Evolutionary conservation across 1,140 invertebrate species (phyloP), one percentile per base, ranked within the genome.

Genomic region (Microplitis mediator): DNA sequence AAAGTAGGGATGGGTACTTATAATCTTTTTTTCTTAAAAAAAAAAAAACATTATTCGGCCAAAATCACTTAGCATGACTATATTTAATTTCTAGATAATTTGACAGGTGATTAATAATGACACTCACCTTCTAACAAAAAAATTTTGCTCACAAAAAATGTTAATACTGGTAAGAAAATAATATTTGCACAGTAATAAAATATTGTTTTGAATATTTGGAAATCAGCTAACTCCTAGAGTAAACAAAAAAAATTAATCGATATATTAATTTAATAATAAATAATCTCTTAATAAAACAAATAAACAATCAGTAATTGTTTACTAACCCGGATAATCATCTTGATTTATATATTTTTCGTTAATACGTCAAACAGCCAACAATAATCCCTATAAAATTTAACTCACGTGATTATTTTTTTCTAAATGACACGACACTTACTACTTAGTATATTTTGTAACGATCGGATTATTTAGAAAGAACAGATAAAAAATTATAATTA

Each of bases 121-220:
- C 31, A 52, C 68, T 76, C 82, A 87, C 86, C 84, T 76, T 88
- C 83, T 74, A 87, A 87, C 32, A 88, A 68, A 65, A 85, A 83
- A 32, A 80, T 50, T 77, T 88, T 88, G 64, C 82, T 83, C 3
- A 70, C 34, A 71, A 88, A 88, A 60, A 88, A 88, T 16, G 82
- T 77, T 32, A 82, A 39, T 11, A 88, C 80, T 36, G 87, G 87
- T 60, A 83, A 77, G 8, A 82, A 75, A 39, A 88, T 84, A 71
- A 88, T 88, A 14, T 85, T 35, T 14, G 87, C 13, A 69, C 82
- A 86, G 61, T 88, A 81, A 60, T 83, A 75, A 5, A 88, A 72
- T 14, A 88, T 85, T 64, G 82, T 85, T 73, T 79, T 83, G 65
- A 88, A 87, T 4, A 84, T 76, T 74, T 85, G 79, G 36, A 83